phyloP scores from a whole-genome alignment of 2,113 vertebrate species.

The Rhipidura dahli region DNA sequence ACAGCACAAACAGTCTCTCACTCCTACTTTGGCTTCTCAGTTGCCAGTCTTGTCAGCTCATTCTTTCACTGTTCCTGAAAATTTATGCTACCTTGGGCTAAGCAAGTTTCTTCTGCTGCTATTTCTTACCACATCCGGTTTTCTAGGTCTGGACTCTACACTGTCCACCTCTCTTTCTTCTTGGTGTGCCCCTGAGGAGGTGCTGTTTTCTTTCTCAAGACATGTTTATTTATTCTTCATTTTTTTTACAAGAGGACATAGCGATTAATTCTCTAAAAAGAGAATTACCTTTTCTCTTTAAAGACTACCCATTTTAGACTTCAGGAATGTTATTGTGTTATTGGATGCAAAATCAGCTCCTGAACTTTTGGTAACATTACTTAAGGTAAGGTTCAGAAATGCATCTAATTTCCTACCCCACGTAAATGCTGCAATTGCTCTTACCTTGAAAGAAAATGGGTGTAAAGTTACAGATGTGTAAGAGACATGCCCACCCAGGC shows the following conservation, averaged over 20 bases:
- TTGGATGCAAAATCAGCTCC: neutral
- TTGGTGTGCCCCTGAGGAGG: neutral
- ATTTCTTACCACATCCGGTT: neutral
- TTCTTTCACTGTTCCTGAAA: constrained; percentile 24
- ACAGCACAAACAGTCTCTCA: constrained; percentile 3
- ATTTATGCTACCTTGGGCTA: neutral
- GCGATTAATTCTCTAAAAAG: neutral
- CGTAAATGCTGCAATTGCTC: neutral
- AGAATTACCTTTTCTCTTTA: no score
- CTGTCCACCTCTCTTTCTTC: neutral
- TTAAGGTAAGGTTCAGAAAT: neutral
- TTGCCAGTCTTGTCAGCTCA: constrained; percentile 27
- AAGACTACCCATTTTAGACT: neutral
- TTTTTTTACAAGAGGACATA: neutral
- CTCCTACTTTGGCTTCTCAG: neutral
- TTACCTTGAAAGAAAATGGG: neutral
- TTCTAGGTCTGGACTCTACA: neutral
- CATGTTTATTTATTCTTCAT: neutral
- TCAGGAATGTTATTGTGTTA: neutral
- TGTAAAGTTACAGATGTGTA: neutral
- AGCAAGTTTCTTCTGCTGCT: neutral
- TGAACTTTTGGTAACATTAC: neutral
- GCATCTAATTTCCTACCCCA: neutral
- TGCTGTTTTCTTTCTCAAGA: neutral
- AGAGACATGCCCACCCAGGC: neutral